A percentile compares a stretch with the other conserved stretches of the same genome.
phyloP scores from a whole-genome alignment of 1,140 invertebrate species.

The Zaprionus gabonicus region DNA sequence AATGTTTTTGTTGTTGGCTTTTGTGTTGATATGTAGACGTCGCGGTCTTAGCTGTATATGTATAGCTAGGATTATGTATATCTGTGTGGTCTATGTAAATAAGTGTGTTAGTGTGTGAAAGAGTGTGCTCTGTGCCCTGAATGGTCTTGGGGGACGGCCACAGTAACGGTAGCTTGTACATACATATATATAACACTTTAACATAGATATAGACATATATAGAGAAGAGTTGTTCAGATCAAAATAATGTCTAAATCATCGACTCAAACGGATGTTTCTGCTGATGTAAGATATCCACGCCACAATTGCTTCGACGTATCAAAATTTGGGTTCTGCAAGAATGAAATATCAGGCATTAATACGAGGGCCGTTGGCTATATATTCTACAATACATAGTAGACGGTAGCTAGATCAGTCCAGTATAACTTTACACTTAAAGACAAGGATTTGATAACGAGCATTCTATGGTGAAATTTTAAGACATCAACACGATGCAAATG shows the following conservation, averaged over 20 bases:
- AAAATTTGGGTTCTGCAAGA: slow-evolving; percentile 79
- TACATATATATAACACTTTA: slow-evolving; percentile 48
- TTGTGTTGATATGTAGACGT: slow-evolving; percentile 42
- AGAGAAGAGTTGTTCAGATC: slow-evolving; percentile 44
- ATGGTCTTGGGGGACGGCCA: slow-evolving; percentile 24
- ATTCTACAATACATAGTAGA: not conserved
- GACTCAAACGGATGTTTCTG: slow-evolving; percentile 84
- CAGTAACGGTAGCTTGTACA: slow-evolving; percentile 48
- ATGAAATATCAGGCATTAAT: slow-evolving; percentile 51
- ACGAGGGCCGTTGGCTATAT: not conserved
- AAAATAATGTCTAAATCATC: slow-evolving; percentile 68
- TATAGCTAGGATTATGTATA: not conserved
- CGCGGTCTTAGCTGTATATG: slow-evolving; percentile 6
- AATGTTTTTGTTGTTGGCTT: slow-evolving; percentile 17
- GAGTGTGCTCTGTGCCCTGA: slow-evolving; percentile 47
- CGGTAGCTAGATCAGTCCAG: slow-evolving; percentile 23
- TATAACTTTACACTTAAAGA: slow-evolving; percentile 36
- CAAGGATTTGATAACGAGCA: slow-evolving; percentile 36
- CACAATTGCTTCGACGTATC: slow-evolving; percentile 82
- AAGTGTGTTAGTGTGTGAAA: slow-evolving; percentile 13
- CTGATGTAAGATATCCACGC: slow-evolving; percentile 80
- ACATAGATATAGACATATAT: slow-evolving; percentile 48
- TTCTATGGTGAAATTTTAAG: slow-evolving; percentile 31
- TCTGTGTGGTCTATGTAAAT: not conserved
- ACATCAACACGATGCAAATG: slow-evolving; percentile 54